Conservation (phyloP, 1,140 invertebrate genomes). For the Saccostrea glomerata region DNA sequence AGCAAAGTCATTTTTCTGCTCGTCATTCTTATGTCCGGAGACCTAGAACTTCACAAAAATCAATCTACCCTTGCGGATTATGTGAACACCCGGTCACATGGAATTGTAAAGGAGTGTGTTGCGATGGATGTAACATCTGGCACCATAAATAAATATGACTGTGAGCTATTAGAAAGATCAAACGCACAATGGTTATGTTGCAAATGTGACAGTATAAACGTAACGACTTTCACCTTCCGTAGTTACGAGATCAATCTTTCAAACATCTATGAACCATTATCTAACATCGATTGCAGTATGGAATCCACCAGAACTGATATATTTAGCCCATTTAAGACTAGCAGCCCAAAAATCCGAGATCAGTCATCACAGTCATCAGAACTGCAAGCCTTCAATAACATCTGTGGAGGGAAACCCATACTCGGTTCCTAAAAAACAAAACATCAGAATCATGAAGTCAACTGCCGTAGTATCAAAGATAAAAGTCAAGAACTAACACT, state of each 20-base stretch:
- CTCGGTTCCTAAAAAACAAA: constrained; percentile 7
- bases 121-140: not conserved
- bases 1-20: constrained; percentile 2
- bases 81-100: constrained; percentile 47
- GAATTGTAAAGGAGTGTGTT: constrained; percentile 2
- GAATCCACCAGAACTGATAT: too few relatives aligned
- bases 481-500: constrained; percentile 55
- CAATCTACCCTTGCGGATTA: constrained; percentile 44
- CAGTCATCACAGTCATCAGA: too few relatives aligned
- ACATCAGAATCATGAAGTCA: constrained; percentile 54
- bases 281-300: too few relatives aligned
- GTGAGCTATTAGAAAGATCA: too few relatives aligned
- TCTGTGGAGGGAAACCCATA: not conserved
- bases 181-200: too few relatives aligned
- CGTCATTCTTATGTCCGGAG: constrained; percentile 40
- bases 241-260: too few relatives aligned
- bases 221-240: too few relatives aligned
- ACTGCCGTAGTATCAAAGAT: constrained; percentile 54
- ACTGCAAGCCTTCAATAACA: too few relatives aligned
- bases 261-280: too few relatives aligned
- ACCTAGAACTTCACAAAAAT: not conserved
- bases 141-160: not conserved
- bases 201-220: not conserved
- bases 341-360: too few relatives aligned
- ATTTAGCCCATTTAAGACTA: too few relatives aligned